Base-by-base conservation (phyloP, 2,113 vertebrate species). In the Orthonyx spaldingii region DNA sequence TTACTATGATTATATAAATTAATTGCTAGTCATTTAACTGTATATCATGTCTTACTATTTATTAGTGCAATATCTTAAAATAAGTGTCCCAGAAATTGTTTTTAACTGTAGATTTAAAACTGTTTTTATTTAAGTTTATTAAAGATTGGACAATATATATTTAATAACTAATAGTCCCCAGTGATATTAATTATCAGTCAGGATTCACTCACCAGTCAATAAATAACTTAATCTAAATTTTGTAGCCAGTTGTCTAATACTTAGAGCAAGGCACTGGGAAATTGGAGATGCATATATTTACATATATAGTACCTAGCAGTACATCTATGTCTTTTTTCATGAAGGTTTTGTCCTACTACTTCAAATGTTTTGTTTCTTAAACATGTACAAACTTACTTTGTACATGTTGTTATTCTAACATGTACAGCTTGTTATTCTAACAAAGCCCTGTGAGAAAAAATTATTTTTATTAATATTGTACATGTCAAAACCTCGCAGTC, bases 271-370 rank as follows among this genome's bases (percentile, higher is more conserved):
- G 13, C 14, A 11, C 7, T 56, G 23, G 53, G 53, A 83, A 89
- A 42, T 11, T 28, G 10, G 4, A 18, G 23, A 5, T 13, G 4
- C 3, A 15, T 37, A 2, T 46, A 10, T 69, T 30, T 16, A 32
- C 30, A 4, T 20, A 6, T 11, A 4, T 70, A 32, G 19, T 61
- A 35, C 22, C 53, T 17, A 16, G 17, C 7, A 63, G 50, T 32
- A 30, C 2, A 0, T 15, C 4, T 6, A 3, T 19, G 16, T 7
- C 3, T 16, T 22, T 70, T 59, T 55, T 46, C 2, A 16, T 52
- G 11, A 55, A 56, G 6, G 1, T 57, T 79, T 57, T 68, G 33
- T 18, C 19, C 44, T 35, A 10, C 41, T 33, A 6, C 15, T 93
- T 49, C 5, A 22, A 35, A 21, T 35, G 20, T 18, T 53, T 52